A percentile compares a stretch with the other conserved stretches of the same genome.
phyloP scores from a whole-genome alignment of 2,113 vertebrate genomes.

The Lathamus discolor region DNA sequence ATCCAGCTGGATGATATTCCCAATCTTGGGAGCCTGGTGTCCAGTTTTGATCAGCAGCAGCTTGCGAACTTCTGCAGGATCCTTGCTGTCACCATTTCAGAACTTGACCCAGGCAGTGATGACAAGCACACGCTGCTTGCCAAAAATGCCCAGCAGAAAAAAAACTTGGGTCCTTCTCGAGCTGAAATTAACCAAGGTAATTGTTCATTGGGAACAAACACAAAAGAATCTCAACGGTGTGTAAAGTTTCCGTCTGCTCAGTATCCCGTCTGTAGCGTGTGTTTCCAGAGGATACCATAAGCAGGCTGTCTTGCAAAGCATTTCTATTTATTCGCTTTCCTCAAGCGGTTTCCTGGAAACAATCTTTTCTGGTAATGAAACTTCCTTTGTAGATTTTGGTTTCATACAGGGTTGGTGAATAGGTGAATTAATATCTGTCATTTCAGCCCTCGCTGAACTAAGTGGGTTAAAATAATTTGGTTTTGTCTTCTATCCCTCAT shows the following conservation, averaged over 20 bases:
- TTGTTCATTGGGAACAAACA: not conserved
- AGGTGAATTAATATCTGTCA: not conserved
- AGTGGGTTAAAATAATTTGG: not conserved
- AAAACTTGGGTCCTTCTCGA: constrained; percentile 86
- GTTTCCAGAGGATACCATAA: not conserved
- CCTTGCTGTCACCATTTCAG: constrained; percentile 96
- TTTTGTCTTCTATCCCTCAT: not conserved
- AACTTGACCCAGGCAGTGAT: constrained; percentile 93
- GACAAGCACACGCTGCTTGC: constrained; percentile 97
- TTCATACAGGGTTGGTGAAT: not conserved
- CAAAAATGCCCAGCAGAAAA: constrained; percentile 95
- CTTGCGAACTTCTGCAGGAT: constrained; percentile 98
- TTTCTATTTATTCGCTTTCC: not conserved
- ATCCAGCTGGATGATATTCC: constrained; percentile 97
- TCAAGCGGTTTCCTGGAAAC: not conserved
- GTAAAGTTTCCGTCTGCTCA: not conserved
- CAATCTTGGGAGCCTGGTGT: constrained; percentile 89
- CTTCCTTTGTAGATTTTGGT: not conserved
- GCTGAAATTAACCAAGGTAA: constrained; percentile 97
- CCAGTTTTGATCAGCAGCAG: constrained; percentile 98
- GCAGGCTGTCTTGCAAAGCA: not conserved
- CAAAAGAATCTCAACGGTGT: not conserved
- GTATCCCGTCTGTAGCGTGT: accelerated
- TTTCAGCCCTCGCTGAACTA: not conserved
- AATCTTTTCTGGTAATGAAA: not conserved